Conservation (phyloP, 2,113 vertebrate genomes). For the Aspiorhynchus laticeps region DNA sequence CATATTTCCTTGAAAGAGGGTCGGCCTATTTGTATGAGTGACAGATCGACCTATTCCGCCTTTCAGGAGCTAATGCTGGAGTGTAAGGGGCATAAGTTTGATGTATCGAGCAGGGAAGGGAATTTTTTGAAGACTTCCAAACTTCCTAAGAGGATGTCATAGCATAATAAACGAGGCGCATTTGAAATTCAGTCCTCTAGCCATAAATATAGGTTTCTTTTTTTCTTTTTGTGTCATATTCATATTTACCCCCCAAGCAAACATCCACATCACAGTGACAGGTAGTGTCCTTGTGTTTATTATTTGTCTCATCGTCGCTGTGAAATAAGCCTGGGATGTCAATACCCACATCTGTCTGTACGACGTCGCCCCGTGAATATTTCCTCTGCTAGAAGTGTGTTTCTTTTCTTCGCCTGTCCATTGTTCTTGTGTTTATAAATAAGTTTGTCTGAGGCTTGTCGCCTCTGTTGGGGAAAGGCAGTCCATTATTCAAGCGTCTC, state of each 20-base stretch:
- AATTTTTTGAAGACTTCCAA: constrained; percentile 10
- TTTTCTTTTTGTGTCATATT: not conserved
- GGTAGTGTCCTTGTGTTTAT: constrained; percentile 24
- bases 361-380: constrained; percentile 1
- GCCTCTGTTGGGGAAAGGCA: constrained; percentile 21
- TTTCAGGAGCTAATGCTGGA: constrained; percentile 29
- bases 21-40: constrained; percentile 37
- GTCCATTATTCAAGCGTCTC: constrained; percentile 38
- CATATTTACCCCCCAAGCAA: constrained; percentile 11
- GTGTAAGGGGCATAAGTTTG: constrained; percentile 29
- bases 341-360: constrained; percentile 35
- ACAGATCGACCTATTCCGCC: constrained; percentile 38
- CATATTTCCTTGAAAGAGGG: not conserved
- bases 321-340: constrained; percentile 15
- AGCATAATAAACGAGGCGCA: not conserved
- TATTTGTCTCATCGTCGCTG: constrained; percentile 13
- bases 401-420: constrained; percentile 13
- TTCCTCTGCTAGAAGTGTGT: not conserved
- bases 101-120: constrained; percentile 8
- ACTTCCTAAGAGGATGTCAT: not conserved
- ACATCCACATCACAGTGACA: not conserved
- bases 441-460: constrained; percentile 32
- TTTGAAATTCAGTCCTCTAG: constrained; percentile 12
- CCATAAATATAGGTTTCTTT: not conserved
- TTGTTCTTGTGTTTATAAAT: constrained; percentile 41